Evolutionary conservation across 1,140 invertebrate species (phyloP).

Genomic region (Drosophila simulans): DNA sequence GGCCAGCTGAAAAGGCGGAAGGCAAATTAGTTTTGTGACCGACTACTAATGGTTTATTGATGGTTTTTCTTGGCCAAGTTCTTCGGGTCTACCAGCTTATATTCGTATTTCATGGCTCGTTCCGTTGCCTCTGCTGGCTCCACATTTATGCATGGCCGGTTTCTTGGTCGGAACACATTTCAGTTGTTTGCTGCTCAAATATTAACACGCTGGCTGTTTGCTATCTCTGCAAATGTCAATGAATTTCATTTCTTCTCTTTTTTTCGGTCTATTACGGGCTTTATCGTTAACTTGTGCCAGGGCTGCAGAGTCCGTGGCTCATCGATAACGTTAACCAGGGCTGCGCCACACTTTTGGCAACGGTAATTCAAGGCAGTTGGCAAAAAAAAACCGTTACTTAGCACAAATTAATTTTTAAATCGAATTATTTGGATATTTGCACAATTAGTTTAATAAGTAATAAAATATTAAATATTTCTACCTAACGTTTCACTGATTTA

Average conservation of each 20-base stretch:
- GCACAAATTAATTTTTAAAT: not conserved
- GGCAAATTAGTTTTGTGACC: not conserved
- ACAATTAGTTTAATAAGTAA: too few relatives aligned
- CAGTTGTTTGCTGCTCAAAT: slow-evolving; percentile 34
- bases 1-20: slow-evolving; percentile 42
- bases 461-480: too few relatives aligned
- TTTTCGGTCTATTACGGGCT: slow-evolving; percentile 15
- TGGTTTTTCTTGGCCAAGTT: not conserved
- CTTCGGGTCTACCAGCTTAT: slow-evolving; percentile 54
- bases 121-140: slow-evolving; percentile 19
- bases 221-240: slow-evolving; percentile 32
- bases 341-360: not conserved
- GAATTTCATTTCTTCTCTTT: slow-evolving; percentile 14
- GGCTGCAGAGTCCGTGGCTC: slow-evolving; percentile 15
- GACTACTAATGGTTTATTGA: not conserved
- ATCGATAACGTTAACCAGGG: slow-evolving; percentile 47
- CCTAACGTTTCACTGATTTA: too few relatives aligned
- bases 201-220: slow-evolving; percentile 31
- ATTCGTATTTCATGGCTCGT: slow-evolving; percentile 71
- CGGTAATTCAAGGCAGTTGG: not conserved
- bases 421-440: not conserved
- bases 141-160: slow-evolving; percentile 47
- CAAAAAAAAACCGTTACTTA: not conserved
- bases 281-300: slow-evolving; percentile 29
- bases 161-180: slow-evolving; percentile 52